Evolutionary conservation across 2,113 vertebrate genomes (phyloP), one percentile per base, ranked within the genome.

Genomic region (Xyrauchen texanus): DNA sequence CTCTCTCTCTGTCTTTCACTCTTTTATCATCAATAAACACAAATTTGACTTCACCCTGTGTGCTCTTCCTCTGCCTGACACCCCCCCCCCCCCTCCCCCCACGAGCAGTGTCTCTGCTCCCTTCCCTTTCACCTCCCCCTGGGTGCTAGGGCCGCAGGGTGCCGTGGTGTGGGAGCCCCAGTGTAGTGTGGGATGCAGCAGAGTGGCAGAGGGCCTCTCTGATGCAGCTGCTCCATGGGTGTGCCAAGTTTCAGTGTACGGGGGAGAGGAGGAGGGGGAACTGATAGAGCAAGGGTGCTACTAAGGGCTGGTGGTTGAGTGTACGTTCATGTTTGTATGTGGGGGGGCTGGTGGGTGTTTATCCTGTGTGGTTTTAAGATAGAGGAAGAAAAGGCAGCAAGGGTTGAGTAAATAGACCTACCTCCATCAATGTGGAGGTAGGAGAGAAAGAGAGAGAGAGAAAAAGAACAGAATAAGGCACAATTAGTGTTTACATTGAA

Each of bases 231-330:
- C 91, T 91, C 88, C 83, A 83, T 79, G 88, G 86, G 88, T 89
- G 91, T 92, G 92, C 92, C 91, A 93, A 92, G 90, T 92, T 90
- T 89, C 86, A 86, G 86, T 84, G 82, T 83, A 58, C 85, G 85
- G 85, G 81, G 88, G 82, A 68, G 84, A 85, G 71, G 51, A 80
- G 83, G 76, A 83, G 80, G 67, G 53, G 84, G 82, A 79, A 87
- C 87, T 86, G 86, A 85, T 86, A 51, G 76, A 86, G 89, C 87
- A 77, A 62, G 81, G 84, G 21, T 81, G 79, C 60, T 13, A 45
- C 13, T 63, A 3, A 58, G 68, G 65, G 53, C 55, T 70, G 62
- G 66, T 49, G 53, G 70, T 61, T 72, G 47, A 76, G 64, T 77
- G 76, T 51, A 49, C 58, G 53, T 45, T 57, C 44, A 44, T 49